Evolutionary conservation across 1,140 invertebrate species (phyloP).

Genomic region (Nymphalis io): DNA sequence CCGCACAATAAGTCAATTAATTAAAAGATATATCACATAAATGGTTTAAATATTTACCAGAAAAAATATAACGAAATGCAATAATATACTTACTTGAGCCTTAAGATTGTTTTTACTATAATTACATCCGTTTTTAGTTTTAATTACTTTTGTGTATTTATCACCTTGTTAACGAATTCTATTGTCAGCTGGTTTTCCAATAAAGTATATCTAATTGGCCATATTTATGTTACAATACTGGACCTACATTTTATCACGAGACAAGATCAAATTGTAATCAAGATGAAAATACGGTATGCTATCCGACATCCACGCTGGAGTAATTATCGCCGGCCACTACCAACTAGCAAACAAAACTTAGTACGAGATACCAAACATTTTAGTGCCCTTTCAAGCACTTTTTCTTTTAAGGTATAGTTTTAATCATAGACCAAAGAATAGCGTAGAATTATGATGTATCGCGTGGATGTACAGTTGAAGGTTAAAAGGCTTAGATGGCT

Average conservation of each 20-base stretch:
- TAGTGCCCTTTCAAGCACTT: conserved; percentile 31
- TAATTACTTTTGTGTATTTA: conserved; percentile 15
- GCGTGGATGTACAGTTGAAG: too few species aligned
- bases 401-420: conserved; percentile 21
- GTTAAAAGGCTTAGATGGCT: background rate
- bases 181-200: conserved; percentile 14
- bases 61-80: background rate
- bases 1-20: background rate
- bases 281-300: conserved; percentile 10
- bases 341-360: conserved; percentile 30
- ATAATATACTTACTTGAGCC: background rate
- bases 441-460: background rate
- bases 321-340: conserved; percentile 14
- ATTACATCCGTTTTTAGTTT: background rate
- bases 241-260: conserved; percentile 11
- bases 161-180: conserved; percentile 15
- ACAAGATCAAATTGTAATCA: conserved; percentile 6
- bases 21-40: background rate
- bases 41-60: background rate
- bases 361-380: conserved; percentile 24
- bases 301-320: conserved; percentile 18
- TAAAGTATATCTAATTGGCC: conserved; percentile 14
- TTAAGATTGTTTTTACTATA: background rate
- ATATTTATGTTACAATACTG: background rate
- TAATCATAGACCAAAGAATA: background rate